Evolutionary conservation across 2,113 vertebrate species (phyloP).

Genomic region (Halcyon senegalensis): DNA sequence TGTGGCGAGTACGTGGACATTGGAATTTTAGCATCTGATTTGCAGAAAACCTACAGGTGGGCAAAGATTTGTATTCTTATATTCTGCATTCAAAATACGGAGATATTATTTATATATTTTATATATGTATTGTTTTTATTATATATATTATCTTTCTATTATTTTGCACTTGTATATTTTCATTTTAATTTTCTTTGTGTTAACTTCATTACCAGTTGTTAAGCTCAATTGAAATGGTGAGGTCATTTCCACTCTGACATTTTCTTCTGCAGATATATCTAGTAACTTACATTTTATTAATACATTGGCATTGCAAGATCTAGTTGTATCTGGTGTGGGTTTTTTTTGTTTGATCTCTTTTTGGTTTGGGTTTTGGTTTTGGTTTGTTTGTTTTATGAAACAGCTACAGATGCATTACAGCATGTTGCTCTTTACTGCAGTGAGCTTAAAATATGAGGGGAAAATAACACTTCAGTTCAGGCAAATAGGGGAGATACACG

Average conservation of each 20-base stretch:
- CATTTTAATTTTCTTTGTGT: neutral
- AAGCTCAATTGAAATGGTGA: neutral
- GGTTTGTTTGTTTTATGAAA: neutral
- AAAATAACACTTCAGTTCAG: neutral
- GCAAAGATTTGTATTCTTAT: neutral
- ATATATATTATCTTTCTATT: neutral
- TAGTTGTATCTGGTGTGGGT: neutral
- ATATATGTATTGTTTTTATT: no score
- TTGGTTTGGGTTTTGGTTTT: neutral
- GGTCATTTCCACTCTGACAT: neutral
- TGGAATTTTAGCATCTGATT: slow-evolving; percentile 80
- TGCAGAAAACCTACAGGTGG: slow-evolving; percentile 90
- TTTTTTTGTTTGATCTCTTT: neutral
- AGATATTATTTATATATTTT: neutral
- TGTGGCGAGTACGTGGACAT: slow-evolving; percentile 86
- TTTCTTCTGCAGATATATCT: neutral
- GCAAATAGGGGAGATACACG: neutral
- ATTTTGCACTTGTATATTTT: neutral
- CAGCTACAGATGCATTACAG: neutral
- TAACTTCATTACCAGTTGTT: neutral
- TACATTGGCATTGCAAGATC: neutral
- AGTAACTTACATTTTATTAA: neutral
- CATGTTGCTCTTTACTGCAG: neutral
- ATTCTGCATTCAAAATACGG: neutral
- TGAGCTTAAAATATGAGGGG: neutral